These are phyloP conservation scores for Turritopsis rubra DNA, from an alignment of 30 jellyfish, hydroid and myxozoan species.

Conservation along the genomic window DNA sequence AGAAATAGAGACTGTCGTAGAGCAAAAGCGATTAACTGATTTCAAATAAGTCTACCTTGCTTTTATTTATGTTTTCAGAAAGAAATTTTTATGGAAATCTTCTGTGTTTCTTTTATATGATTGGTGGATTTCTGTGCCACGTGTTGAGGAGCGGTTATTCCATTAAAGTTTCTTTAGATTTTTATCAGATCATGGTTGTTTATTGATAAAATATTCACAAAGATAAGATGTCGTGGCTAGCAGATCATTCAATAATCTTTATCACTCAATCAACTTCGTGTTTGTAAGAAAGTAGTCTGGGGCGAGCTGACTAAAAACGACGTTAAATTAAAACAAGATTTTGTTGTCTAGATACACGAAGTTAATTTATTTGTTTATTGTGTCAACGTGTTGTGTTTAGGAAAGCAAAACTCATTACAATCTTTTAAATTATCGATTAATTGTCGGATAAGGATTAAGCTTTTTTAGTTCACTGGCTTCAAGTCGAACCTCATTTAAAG, in stretches of 20 bases:
- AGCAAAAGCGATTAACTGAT: too few relatives aligned
- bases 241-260: background rate
- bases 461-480: background rate
- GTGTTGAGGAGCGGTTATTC: background rate
- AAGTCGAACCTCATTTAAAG: background rate
- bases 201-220: too few relatives aligned
- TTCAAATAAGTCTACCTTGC: background rate
- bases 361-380: too few relatives aligned
- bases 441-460: too few relatives aligned
- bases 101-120: too few relatives aligned
- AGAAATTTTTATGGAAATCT: background rate
- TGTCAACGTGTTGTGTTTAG: background rate
- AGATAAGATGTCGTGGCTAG: background rate
- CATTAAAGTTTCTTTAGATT: background rate
- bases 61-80: background rate
- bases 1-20: too few relatives aligned
- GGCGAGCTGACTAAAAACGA: background rate
- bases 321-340: background rate
- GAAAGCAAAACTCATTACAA: background rate
- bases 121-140: too few relatives aligned
- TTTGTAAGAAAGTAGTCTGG: background rate
- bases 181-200: background rate
- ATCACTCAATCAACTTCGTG: background rate
- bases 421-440: too few relatives aligned
- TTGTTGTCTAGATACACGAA: background rate